Evolutionary conservation across 2,113 vertebrate species (phyloP).

Genomic region (Recurvirostra avosetta): DNA sequence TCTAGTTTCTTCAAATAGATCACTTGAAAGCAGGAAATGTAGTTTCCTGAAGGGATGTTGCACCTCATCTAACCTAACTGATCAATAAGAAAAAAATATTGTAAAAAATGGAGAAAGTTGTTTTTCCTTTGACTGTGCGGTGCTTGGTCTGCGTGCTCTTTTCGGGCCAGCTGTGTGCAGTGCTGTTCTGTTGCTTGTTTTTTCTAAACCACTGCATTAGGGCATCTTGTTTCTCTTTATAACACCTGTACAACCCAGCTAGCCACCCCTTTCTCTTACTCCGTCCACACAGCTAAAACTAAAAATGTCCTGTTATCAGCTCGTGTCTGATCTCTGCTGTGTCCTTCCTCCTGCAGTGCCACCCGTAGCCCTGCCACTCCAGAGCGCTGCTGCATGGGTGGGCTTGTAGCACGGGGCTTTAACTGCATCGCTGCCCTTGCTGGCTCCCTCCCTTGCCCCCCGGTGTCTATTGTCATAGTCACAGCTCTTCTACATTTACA

Average conservation of each 20-base stretch:
- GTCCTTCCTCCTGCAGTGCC: not conserved
- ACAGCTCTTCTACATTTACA: not conserved
- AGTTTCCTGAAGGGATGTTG: not conserved
- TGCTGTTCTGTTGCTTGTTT: not conserved
- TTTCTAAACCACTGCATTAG: not conserved
- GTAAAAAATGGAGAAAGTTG: not conserved
- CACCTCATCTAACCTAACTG: not conserved
- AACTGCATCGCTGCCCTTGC: fast-evolving
- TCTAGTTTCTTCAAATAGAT: not conserved
- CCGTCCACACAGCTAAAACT: not conserved
- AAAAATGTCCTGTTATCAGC: not conserved
- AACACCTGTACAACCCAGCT: not conserved
- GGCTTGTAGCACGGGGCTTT: not conserved
- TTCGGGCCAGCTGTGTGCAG: not conserved
- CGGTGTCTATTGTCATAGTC: not conserved
- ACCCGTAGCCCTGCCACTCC: fast-evolving
- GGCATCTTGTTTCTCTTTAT: not conserved
- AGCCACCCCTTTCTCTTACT: not conserved
- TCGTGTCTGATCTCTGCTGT: not conserved
- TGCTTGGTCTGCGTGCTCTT: not conserved
- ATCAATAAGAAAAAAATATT: not conserved
- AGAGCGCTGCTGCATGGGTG: fast-evolving
- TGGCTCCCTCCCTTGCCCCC: no score
- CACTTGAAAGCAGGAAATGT: not conserved
- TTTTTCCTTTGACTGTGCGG: not conserved